Base-by-base conservation (phyloP, 2,888 invertebrate genomes). In the Lacanobia oleracea region DNA sequence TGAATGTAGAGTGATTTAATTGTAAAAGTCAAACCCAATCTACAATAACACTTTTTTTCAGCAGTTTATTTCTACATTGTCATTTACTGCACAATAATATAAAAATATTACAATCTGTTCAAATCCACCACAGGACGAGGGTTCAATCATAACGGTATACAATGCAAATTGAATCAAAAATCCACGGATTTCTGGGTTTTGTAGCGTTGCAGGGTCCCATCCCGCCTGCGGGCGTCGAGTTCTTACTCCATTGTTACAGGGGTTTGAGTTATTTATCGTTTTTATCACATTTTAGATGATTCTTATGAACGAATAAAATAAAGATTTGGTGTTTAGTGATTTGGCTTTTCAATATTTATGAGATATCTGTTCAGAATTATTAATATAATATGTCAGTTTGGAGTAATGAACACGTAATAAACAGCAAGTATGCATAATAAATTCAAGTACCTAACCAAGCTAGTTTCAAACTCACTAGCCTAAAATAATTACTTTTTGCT, bases 121-220 rank as follows among this genome's bases (percentile, higher is more conserved):
- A 1, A 16, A 40, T 9, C 51, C 12, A 33, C 21, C 23, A 10
- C 27, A 67, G 66, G 59, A 66, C 27, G 56, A 75, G 79, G 67
- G 80, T 77, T 75, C 73, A 60, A 68, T 79, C 72, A 57, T 77
- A 72, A 72, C 53, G 40, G 53, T 66, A 69, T 66, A 82, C 75
- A 78, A 75, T 78, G 82, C 88, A 90, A n/a, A 89, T 88, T 86
- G 83, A 85, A 84, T 86, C 83, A 82, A 86, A 86, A 86, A 80
- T 83, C 77, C 69, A 63, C 64, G 79, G 66, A 70, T 73, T 78
- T 75, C 77, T 67, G 77, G 79, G 72, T 84, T 67, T 67, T 54
- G 75, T 75, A 40, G 43, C 64, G 63, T 61, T 57, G 48, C 67
- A 75, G 56, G 37, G 33, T 27, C 8, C 33, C 33, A 12, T 27